Conservation (phyloP, 2,888 invertebrate species). For the Frankliniella intonsa region DNA sequence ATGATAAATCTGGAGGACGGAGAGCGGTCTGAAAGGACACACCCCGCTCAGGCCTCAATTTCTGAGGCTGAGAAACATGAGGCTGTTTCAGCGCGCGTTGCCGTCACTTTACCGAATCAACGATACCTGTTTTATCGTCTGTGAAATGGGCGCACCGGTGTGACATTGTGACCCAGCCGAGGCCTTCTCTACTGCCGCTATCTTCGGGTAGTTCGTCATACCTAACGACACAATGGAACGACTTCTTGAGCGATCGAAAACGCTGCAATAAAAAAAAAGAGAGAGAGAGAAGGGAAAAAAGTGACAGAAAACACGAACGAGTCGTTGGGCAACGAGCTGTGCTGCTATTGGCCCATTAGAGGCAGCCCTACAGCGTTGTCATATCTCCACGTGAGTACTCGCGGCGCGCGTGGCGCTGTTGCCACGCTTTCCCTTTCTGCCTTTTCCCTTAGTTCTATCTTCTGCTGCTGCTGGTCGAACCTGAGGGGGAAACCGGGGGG, state of each 20-base stretch:
- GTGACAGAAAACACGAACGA: background rate
- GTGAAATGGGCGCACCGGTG: background rate
- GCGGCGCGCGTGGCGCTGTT: background rate
- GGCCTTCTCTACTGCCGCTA: background rate
- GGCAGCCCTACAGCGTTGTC: background rate
- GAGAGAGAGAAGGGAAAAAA: background rate
- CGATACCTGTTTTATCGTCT: background rate
- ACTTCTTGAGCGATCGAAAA: constrained; percentile 15
- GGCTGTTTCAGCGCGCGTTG: background rate
- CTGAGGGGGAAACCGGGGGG: background rate
- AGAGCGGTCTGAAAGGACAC: background rate
- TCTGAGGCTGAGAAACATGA: background rate
- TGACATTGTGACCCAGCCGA: no score
- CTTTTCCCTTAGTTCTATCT: constrained; percentile 1
- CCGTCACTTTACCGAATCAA: background rate
- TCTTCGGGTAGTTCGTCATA: constrained; percentile 19
- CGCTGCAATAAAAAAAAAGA: background rate
- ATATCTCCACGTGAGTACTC: background rate
- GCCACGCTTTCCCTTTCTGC: background rate
- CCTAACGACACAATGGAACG: constrained; percentile 22
- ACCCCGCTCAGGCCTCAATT: background rate
- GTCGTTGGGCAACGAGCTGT: constrained; percentile 19
- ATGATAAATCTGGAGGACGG: background rate
- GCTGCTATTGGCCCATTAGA: constrained; percentile 17
- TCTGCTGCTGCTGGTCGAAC: background rate